These are phyloP conservation scores for Cyrtodaria siliqua DNA, from an alignment of 2,888 invertebrate genomes.

Conservation along the genomic window DNA sequence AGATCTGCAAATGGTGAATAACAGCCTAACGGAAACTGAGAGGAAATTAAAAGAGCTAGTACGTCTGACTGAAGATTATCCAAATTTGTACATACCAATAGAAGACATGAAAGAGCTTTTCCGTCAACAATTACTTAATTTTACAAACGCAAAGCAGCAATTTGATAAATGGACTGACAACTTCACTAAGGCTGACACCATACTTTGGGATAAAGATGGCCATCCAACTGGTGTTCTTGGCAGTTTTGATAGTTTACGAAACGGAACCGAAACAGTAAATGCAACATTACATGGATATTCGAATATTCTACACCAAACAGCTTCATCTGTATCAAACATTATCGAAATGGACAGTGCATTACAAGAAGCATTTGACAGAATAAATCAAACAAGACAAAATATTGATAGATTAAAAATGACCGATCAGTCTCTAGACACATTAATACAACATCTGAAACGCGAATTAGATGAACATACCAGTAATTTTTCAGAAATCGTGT, in stretches of 20 bases:
- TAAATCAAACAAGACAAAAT: too few species aligned
- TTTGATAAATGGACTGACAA: too few species aligned
- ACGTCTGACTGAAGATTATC: neutral
- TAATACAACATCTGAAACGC: too few species aligned
- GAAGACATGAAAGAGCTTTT: neutral
- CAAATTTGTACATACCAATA: constrained; percentile 5
- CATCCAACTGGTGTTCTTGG: constrained; percentile 16
- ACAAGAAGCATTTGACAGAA: constrained; percentile 2
- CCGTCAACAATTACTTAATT: too few species aligned
- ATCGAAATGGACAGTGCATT: constrained; percentile 6
- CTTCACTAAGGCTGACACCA: neutral
- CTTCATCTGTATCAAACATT: neutral
- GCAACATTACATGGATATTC: constrained; percentile 10
- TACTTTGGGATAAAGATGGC: constrained; percentile 29
- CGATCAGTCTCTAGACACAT: too few species aligned
- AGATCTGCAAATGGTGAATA: neutral
- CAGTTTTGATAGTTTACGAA: neutral
- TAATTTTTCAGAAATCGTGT: too few species aligned
- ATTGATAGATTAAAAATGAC: too few species aligned
- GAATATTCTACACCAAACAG: constrained; percentile 3
- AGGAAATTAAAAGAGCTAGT: neutral
- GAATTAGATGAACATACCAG: too few species aligned
- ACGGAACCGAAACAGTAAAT: constrained; percentile 27
- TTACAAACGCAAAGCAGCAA: too few species aligned
- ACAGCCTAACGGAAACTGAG: neutral